Percentiles rank a stretch among this genome's conserved stretches.
Conservation (phyloP, 2,797 vertebrate species). For the Melanotaenia pygmaea region DNA sequence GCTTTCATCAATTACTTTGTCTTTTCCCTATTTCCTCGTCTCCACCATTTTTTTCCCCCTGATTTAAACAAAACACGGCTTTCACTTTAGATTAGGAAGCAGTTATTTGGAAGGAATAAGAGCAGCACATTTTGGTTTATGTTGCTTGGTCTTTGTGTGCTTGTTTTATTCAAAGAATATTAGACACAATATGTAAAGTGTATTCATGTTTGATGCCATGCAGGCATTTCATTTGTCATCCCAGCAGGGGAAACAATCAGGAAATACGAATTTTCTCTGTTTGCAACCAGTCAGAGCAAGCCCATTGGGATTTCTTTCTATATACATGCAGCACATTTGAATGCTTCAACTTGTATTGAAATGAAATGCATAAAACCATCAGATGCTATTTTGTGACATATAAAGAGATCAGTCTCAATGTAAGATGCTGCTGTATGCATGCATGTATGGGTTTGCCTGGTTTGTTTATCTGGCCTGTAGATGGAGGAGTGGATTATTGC, state of each 20-base stretch:
- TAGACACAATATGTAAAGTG: constrained; percentile 67
- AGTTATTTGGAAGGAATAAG: constrained; percentile 30
- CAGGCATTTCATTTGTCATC: constrained; percentile 52
- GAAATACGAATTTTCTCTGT: constrained; percentile 64
- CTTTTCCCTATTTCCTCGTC: constrained; percentile 50
- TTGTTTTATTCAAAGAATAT: constrained; percentile 35
- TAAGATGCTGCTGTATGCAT: constrained; percentile 48
- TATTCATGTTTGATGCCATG: constrained; percentile 57
- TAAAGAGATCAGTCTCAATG: constrained; percentile 55
- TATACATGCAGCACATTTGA: constrained; percentile 59
- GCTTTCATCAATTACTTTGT: constrained; percentile 74
- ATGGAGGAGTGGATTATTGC: constrained; percentile 65
- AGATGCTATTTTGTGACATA: constrained; percentile 45
- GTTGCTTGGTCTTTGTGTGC: constrained; percentile 1
- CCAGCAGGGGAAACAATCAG: constrained; percentile 66
- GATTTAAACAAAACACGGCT: constrained; percentile 46
- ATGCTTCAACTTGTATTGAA: constrained; percentile 65
- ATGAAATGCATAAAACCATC: constrained; percentile 61
- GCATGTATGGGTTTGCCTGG: constrained; percentile 20
- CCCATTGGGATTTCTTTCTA: constrained; percentile 62
- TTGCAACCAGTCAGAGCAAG: constrained; percentile 56
- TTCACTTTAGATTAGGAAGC: constrained; percentile 23
- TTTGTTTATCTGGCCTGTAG: constrained; percentile 32
- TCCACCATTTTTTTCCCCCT: constrained; percentile 28
- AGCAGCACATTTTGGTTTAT: constrained; percentile 17